Conservation (phyloP, 2,797 vertebrate species). For the Furcifer pardalis region DNA sequence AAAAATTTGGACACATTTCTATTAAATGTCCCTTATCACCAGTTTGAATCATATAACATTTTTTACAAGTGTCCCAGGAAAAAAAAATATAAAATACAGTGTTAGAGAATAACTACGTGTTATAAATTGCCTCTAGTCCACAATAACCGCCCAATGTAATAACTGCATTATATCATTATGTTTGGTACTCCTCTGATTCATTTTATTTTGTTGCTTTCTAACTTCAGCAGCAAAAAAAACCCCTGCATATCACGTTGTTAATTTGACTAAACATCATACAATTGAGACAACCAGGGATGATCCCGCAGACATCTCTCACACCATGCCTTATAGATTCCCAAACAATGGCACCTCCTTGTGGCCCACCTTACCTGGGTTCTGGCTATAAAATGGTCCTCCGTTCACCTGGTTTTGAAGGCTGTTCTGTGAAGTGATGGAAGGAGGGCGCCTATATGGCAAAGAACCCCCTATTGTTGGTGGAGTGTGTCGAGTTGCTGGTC, state of each 20-base stretch:
- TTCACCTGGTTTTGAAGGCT: constrained; percentile 89
- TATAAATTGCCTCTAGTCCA: not conserved
- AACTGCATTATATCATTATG: not conserved
- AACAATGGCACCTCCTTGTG: constrained; percentile 24
- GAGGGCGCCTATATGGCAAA: constrained; percentile 92
- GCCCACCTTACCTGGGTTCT: constrained; percentile 86
- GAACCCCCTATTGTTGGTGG: constrained; percentile 91
- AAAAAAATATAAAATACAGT: not conserved
- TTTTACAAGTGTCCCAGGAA: too few species aligned
- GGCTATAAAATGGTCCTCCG: constrained; percentile 91
- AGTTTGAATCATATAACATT: too few species aligned
- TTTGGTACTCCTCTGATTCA: not conserved
- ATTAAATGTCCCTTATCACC: too few species aligned
- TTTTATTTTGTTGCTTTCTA: not conserved
- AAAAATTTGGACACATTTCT: too few species aligned
- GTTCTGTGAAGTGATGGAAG: constrained; percentile 91
- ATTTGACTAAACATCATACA: not conserved
- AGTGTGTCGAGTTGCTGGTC: constrained; percentile 85
- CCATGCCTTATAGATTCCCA: not conserved
- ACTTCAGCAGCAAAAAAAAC: not conserved
- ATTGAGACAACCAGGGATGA: too few species aligned
- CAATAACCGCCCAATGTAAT: not conserved
- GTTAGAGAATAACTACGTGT: not conserved
- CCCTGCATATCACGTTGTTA: not conserved
- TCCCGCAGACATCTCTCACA: not conserved